Conservation (phyloP, 1,140 invertebrate species). For the Parasteatoda tepidariorum region DNA sequence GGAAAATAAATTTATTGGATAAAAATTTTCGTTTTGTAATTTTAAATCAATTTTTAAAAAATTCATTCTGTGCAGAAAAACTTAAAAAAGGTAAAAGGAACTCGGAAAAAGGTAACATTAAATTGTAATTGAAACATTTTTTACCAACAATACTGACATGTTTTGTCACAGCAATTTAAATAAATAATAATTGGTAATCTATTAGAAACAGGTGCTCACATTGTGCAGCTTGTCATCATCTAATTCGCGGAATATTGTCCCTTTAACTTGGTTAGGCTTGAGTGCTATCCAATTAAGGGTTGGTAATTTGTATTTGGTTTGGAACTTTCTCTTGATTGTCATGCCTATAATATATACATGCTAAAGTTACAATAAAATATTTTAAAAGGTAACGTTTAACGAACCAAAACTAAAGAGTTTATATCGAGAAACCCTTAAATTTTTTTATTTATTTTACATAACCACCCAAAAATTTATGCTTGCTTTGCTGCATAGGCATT, state of each 20-base stretch:
- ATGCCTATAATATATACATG: slow-evolving; percentile 71
- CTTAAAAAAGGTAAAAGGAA: too few relatives aligned
- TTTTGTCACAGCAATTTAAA: neutral
- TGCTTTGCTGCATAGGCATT: too few relatives aligned
- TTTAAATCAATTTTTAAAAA: too few relatives aligned
- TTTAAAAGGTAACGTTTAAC: too few relatives aligned
- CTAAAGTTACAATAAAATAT: neutral
- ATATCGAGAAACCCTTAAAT: too few relatives aligned
- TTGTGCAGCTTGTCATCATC: slow-evolving; percentile 94
- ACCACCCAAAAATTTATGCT: too few relatives aligned
- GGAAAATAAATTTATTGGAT: too few relatives aligned
- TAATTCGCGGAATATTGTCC: slow-evolving; percentile 97
- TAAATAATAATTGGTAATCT: neutral
- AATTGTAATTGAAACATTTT: neutral
- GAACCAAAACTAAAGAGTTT: too few relatives aligned
- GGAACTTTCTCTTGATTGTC: slow-evolving; percentile 96
- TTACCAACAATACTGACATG: neutral
- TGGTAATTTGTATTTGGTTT: slow-evolving; percentile 97
- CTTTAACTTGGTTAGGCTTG: slow-evolving; percentile 98
- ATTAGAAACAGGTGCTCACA: slow-evolving; percentile 64
- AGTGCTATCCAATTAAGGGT: slow-evolving; percentile 98
- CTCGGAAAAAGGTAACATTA: too few relatives aligned
- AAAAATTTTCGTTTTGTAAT: too few relatives aligned
- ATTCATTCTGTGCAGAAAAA: too few relatives aligned
- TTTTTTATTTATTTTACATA: too few relatives aligned